Conservation (phyloP, 2,888 invertebrate genomes). For the Flexamia atlantica region DNA sequence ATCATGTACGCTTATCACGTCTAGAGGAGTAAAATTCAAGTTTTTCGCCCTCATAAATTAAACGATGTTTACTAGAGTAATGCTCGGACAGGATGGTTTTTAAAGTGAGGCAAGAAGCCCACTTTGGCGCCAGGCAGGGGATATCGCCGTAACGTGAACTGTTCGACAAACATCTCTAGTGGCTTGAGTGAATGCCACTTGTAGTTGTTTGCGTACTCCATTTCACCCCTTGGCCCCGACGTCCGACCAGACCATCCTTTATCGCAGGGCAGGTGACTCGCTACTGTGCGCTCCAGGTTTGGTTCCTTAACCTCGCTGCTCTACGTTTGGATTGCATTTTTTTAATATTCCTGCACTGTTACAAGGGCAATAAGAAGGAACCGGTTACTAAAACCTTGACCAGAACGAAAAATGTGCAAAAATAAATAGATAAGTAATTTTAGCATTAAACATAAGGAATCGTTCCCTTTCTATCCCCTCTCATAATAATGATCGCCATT, state of each 20-base stretch:
- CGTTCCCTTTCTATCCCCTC: too few relatives aligned
- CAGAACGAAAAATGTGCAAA: too few relatives aligned
- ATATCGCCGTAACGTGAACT: slow-evolving; percentile 13
- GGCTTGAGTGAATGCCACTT: slow-evolving; percentile 38
- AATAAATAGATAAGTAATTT: too few relatives aligned
- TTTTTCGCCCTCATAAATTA: too few relatives aligned
- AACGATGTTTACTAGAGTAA: background rate
- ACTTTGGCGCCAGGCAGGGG: slow-evolving; percentile 25
- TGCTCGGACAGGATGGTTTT: background rate
- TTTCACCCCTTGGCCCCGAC: slow-evolving; percentile 23
- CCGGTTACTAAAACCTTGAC: too few relatives aligned
- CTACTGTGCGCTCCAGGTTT: slow-evolving; percentile 2
- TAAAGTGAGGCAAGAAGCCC: slow-evolving; percentile 27
- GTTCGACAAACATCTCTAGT: slow-evolving; percentile 28
- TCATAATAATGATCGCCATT: too few relatives aligned
- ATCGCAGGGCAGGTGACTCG: slow-evolving; percentile 26
- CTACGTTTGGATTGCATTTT: background rate
- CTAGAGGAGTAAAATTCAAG: too few relatives aligned
- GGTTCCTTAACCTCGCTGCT: too few relatives aligned
- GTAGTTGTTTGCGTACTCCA: slow-evolving; percentile 23
- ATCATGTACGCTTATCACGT: too few relatives aligned
- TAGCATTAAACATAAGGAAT: too few relatives aligned
- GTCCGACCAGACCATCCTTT: slow-evolving; percentile 30
- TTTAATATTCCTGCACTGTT: too few relatives aligned
- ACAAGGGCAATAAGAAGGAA: too few relatives aligned